Evolutionary conservation across 2,888 invertebrate genomes (phyloP).

Genomic region (Lasioglossum marginatum): DNA sequence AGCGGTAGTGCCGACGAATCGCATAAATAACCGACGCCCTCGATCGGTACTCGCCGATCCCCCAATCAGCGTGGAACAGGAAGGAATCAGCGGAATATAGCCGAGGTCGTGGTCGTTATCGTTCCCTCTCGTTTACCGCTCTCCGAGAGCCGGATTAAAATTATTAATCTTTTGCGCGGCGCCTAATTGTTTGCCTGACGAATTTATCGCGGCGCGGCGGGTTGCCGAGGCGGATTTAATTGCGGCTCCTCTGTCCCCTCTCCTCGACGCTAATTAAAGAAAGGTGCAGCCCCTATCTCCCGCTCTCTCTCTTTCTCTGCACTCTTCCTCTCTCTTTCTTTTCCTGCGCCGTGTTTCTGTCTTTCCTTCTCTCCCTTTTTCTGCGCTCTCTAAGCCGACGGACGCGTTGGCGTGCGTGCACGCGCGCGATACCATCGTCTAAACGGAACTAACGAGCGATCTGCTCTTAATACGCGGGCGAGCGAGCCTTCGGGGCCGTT

Average conservation of each 20-base stretch:
- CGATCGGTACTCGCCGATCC: slow-evolving; percentile 1
- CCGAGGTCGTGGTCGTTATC: slow-evolving; percentile 38
- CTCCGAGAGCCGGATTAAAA: slow-evolving; percentile 34
- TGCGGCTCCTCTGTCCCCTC: slow-evolving; percentile 34
- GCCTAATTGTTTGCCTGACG: slow-evolving; percentile 58
- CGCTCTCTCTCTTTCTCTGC: background rate
- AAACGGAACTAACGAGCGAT: slow-evolving; percentile 69
- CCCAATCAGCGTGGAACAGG: slow-evolving; percentile 7
- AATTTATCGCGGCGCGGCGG: slow-evolving; percentile 52
- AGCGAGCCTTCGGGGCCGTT: slow-evolving; percentile 21
- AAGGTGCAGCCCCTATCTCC: slow-evolving; percentile 33
- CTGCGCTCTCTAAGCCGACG: background rate
- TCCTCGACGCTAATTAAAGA: slow-evolving; percentile 59
- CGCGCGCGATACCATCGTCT: slow-evolving; percentile 52
- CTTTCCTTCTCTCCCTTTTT: background rate
- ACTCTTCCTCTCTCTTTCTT: background rate
- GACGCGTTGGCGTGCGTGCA: slow-evolving; percentile 3
- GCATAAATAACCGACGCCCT: slow-evolving; percentile 21
- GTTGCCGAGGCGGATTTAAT: slow-evolving; percentile 56
- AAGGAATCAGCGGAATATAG: slow-evolving; percentile 26
- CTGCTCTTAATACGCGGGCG: slow-evolving; percentile 37
- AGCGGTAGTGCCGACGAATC: slow-evolving; percentile 23
- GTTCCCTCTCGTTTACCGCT: slow-evolving; percentile 23
- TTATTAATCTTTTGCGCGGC: slow-evolving; percentile 53
- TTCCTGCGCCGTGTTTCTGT: background rate